Conservation (phyloP, 2,113 vertebrate species). For the Zosterops hypoxanthus region DNA sequence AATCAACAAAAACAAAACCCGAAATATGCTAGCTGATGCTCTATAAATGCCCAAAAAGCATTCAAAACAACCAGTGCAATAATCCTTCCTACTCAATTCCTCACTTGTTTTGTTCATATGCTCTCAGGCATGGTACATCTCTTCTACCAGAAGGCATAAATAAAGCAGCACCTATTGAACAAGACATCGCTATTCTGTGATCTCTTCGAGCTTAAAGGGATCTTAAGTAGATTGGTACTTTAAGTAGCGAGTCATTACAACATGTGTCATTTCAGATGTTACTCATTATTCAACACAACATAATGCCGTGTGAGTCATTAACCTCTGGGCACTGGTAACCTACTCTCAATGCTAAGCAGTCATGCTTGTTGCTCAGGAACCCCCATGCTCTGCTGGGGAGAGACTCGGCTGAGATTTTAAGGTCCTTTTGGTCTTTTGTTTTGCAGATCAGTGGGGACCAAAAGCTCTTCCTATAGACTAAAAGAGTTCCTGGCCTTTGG, state of each 20-base stretch:
- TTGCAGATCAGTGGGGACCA: background rate
- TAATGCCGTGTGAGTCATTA: conserved; percentile 62
- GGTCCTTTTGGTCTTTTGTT: conserved; percentile 45
- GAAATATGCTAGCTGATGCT: background rate
- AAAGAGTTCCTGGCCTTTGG: conserved; percentile 18
- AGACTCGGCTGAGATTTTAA: conserved; percentile 18
- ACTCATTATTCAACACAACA: conserved; percentile 62
- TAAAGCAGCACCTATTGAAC: conserved; percentile 44
- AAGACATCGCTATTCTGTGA: conserved; percentile 38
- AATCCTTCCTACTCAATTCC: conserved; percentile 33
- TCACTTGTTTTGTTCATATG: background rate
- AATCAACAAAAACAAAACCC: background rate
- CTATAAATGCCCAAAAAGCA: background rate
- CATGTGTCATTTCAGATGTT: conserved; percentile 67
- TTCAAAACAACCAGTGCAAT: conserved; percentile 9
- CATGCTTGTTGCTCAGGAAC: conserved; percentile 52
- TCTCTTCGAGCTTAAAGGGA: conserved; percentile 45
- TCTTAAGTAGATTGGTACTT: conserved; percentile 57
- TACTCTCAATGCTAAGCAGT: conserved; percentile 54
- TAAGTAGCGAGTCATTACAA: conserved; percentile 58
- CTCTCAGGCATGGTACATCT: conserved; percentile 2
- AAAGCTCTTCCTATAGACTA: conserved; percentile 13
- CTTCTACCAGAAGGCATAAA: background rate
- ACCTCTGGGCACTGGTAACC: conserved; percentile 65
- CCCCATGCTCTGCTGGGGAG: background rate